phyloP scores from a whole-genome alignment of 1,140 invertebrate species.

The Hylaeus anthracinus region DNA sequence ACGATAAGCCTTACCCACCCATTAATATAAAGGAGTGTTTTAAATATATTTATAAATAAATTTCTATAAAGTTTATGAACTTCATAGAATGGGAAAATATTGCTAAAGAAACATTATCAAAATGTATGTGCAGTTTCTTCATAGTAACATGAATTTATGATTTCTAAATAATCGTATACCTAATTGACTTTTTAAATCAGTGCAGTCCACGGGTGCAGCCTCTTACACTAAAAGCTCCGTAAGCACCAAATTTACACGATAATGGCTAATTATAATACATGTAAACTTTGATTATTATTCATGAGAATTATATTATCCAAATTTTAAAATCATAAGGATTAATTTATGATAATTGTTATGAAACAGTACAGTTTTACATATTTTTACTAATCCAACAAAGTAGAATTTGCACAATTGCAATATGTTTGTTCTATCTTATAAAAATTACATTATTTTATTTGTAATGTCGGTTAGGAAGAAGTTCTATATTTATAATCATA shows the following conservation, averaged over 20 bases:
- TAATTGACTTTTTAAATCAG: background rate
- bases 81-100: background rate
- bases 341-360: background rate
- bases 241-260: background rate
- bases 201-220: background rate
- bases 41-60: conserved; percentile 13
- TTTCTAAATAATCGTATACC: conserved; percentile 14
- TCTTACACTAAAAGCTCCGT: background rate
- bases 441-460: conserved; percentile 1
- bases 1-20: conserved; percentile 13
- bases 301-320: background rate
- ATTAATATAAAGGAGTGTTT: background rate
- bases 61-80: background rate
- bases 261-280: background rate
- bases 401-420: conserved; percentile 7
- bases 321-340: background rate
- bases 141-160: background rate
- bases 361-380: background rate
- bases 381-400: background rate
- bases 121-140: conserved; percentile 5
- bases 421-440: background rate
- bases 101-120: conserved; percentile 7
- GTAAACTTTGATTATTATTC: conserved; percentile 1
- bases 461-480: background rate
- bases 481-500: background rate